These are phyloP conservation scores for Oncorhynchus mykiss DNA, from an alignment of 2,113 vertebrate genomes.

Conservation along the genomic window DNA sequence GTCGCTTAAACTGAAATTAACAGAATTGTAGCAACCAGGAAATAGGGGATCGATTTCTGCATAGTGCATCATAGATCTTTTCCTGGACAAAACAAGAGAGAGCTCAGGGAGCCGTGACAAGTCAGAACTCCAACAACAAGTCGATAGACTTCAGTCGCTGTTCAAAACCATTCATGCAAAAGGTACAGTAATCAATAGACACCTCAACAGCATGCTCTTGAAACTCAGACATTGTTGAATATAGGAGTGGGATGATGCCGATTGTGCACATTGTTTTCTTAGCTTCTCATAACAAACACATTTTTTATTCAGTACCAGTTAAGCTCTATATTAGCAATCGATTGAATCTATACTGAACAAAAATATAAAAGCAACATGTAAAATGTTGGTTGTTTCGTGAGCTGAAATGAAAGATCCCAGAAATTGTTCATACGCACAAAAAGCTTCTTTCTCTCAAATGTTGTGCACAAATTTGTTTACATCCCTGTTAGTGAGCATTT, in stretches of 20 bases:
- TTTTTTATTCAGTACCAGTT: not conserved
- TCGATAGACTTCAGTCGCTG: constrained; percentile 56
- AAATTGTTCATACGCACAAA: no score
- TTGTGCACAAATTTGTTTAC: no score
- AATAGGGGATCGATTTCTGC: no score
- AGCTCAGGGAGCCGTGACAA: constrained; percentile 30
- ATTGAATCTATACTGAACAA: no score
- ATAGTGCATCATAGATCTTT: constrained; percentile 8
- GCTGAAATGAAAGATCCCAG: no score
- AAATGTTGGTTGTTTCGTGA: no score
- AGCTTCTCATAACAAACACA: constrained; percentile 19
- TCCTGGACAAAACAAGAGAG: constrained; percentile 16
- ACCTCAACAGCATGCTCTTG: constrained; percentile 59
- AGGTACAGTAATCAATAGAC: constrained; percentile 71
- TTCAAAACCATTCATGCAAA: constrained; percentile 68
- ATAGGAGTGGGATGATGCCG: constrained; percentile 27
- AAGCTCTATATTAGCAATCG: not conserved
- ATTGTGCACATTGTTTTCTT: constrained; percentile 34
- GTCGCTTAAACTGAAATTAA: no score
- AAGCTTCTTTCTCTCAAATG: no score
- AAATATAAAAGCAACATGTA: no score
- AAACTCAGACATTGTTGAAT: constrained; percentile 49
- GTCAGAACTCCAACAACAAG: constrained; percentile 47
- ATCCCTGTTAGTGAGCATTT: no score
- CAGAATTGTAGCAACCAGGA: no score